Percentiles rank a stretch among this genome's conserved stretches.
These are phyloP conservation scores for Schmidtea mediterranea DNA, from an alignment of 1,140 invertebrate genomes.

Conservation along the genomic window DNA sequence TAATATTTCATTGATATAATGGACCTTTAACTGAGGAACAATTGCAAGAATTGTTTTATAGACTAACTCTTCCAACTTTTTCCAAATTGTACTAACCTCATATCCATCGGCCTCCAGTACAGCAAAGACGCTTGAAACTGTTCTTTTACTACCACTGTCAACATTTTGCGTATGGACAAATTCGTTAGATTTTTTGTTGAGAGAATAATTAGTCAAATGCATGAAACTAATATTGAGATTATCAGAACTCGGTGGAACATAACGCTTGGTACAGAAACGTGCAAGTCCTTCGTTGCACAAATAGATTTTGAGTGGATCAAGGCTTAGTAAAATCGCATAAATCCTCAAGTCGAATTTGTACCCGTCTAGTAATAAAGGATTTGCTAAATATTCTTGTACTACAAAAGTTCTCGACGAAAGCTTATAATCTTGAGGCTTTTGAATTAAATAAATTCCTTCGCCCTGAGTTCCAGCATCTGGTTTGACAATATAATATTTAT, in stretches of 20 bases:
- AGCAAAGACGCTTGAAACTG: conserved; percentile 26
- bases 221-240: conserved; percentile 28
- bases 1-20: conserved; percentile 17
- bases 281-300: conserved; percentile 27
- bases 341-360: conserved; percentile 31
- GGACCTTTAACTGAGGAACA: conserved; percentile 27
- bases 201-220: conserved; percentile 32
- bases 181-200: conserved; percentile 27
- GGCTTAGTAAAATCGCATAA: conserved; percentile 26
- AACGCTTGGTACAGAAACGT: conserved; percentile 16
- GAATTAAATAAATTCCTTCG: conserved; percentile 29
- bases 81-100: conserved; percentile 21
- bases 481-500: conserved; percentile 29
- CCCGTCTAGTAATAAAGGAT: conserved; percentile 28
- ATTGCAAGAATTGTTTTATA: conserved; percentile 30
- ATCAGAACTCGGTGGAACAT: conserved; percentile 10
- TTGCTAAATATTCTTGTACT: conserved; percentile 28
- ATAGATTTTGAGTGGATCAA: conserved; percentile 30
- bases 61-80: conserved; percentile 27
- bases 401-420: conserved; percentile 13
- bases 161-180: conserved; percentile 27
- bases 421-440: conserved; percentile 20
- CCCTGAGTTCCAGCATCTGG: conserved; percentile 30
- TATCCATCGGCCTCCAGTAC: conserved; percentile 21
- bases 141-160: conserved; percentile 28